Percentiles rank a stretch among this genome's conserved stretches.
Conservation (phyloP, 2,113 vertebrate genomes). For the Lipotes vexillifer region DNA sequence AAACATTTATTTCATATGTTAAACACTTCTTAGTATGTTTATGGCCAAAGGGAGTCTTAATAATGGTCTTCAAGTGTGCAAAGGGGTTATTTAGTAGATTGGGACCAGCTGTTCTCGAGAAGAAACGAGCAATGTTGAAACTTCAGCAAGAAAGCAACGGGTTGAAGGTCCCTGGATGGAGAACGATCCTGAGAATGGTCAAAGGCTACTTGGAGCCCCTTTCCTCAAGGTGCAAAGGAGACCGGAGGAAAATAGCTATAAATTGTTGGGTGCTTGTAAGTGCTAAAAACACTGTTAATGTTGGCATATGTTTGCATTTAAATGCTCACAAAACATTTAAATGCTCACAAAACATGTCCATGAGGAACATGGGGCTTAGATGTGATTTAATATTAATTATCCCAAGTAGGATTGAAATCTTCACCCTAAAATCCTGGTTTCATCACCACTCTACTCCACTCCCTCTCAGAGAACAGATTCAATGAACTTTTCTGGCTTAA, state of each 20-base stretch:
- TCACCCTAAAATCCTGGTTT: not conserved
- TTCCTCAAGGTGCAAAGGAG: not conserved
- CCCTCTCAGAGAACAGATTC: not conserved
- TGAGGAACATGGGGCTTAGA: not conserved
- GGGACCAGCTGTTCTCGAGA: constrained; percentile 68
- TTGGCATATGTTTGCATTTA: not conserved
- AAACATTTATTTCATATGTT: constrained; percentile 72
- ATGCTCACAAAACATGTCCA: not conserved
- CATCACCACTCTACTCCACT: not conserved
- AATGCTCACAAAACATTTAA: not conserved
- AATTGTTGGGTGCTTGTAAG: not conserved
- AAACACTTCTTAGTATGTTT: constrained; percentile 76
- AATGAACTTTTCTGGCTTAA: not conserved
- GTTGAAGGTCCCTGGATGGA: not conserved
- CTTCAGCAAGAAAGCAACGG: constrained; percentile 30
- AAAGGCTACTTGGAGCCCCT: not conserved
- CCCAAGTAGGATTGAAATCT: not conserved
- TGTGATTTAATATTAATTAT: not conserved
- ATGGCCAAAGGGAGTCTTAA: constrained; percentile 73
- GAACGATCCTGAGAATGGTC: not conserved
- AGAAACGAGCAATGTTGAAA: constrained; percentile 57
- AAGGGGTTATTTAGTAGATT: constrained; percentile 73
- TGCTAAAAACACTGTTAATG: not conserved
- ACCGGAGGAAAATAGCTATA: not conserved
- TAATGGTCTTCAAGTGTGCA: constrained; percentile 68